Evolutionary conservation across 30 jellyfish, hydroid and myxozoan species (phyloP).

Genomic region (Aurelia sp.): DNA sequence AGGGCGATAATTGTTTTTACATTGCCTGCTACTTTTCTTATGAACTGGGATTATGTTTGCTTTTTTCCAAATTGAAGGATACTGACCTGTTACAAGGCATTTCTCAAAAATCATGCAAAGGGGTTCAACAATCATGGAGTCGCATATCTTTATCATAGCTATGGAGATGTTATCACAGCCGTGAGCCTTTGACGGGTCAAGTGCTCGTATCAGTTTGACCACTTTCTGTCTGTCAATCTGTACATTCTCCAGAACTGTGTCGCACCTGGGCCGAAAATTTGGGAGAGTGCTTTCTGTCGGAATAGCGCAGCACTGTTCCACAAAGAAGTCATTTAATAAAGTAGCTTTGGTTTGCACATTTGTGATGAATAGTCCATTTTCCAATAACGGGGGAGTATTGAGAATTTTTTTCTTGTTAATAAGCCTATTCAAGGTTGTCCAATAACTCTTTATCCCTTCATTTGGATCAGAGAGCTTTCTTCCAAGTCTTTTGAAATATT

Average conservation of each 20-base stretch:
- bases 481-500: conserved; percentile 43
- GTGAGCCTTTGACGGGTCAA: conserved; percentile 47
- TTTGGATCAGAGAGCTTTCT: conserved; percentile 46
- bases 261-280: neutral
- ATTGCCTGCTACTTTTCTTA: conserved; percentile 57
- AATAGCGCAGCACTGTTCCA: conserved; percentile 30
- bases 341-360: conserved; percentile 37
- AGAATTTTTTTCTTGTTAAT: conserved; percentile 35
- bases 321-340: conserved; percentile 36
- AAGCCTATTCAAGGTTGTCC: conserved; percentile 53
- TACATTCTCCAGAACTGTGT: conserved; percentile 17
- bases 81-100: conserved; percentile 33
- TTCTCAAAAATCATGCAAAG: conserved; percentile 36
- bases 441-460: conserved; percentile 43
- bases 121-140: conserved; percentile 43
- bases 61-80: conserved; percentile 48
- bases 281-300: conserved; percentile 45
- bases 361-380: conserved; percentile 36
- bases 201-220: conserved; percentile 27
- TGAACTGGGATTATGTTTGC: conserved; percentile 60
- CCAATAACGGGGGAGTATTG: conserved; percentile 48
- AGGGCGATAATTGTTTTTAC: conserved; percentile 39
- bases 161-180: conserved; percentile 62
- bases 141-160: conserved; percentile 55
- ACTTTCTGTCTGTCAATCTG: conserved; percentile 9